These are phyloP conservation scores for Perca flavescens DNA, from an alignment of 2,113 vertebrate genomes.

Conservation along the genomic window DNA sequence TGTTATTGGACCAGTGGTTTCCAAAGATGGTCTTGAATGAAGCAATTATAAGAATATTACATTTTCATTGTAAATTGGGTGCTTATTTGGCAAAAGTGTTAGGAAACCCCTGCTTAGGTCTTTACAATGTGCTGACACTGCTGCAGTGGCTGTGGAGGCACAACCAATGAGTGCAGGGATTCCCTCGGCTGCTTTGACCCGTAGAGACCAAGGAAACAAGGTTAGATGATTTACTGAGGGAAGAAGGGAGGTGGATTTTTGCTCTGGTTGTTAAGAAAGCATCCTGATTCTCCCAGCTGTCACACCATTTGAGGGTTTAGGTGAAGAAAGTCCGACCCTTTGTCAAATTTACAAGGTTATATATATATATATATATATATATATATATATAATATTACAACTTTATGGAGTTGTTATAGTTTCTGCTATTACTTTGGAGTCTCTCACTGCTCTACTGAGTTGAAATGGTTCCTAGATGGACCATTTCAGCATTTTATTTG, in stretches of 20 bases:
- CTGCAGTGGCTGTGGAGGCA: neutral
- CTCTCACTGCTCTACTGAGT: neutral
- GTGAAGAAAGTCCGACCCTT: neutral
- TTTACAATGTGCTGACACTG: neutral
- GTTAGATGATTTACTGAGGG: constrained; percentile 71
- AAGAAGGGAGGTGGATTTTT: neutral
- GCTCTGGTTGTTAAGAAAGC: neutral
- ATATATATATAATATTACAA: too few species aligned
- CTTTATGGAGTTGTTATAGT: too few species aligned
- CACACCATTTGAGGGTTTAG: neutral
- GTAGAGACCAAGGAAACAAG: constrained; percentile 44
- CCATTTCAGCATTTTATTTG: neutral
- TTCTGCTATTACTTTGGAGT: neutral
- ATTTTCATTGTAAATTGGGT: neutral
- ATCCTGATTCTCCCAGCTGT: neutral
- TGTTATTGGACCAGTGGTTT: neutral
- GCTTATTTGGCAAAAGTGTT: constrained; percentile 9
- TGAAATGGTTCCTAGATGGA: neutral
- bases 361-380: too few species aligned
- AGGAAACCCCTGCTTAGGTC: neutral
- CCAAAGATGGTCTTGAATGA: constrained; percentile 16
- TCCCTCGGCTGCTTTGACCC: constrained; percentile 76
- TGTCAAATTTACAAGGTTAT: neutral
- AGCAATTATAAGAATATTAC: neutral
- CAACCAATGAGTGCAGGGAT: constrained; percentile 58